Evolutionary conservation across 2,888 invertebrate genomes (phyloP).

Genomic region (Sminthurinus aureus): DNA sequence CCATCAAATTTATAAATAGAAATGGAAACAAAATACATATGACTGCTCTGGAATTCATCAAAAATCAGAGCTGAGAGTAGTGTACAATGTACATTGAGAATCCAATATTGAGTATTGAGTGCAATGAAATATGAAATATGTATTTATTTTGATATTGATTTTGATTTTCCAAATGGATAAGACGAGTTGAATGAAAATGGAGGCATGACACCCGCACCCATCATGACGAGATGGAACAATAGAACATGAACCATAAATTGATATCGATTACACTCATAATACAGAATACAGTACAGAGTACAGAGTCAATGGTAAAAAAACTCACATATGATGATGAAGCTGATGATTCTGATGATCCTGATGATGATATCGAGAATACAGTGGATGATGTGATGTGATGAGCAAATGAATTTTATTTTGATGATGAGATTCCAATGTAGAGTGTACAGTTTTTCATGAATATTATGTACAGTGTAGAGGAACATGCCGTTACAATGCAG

Average conservation of each 20-base stretch:
- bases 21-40: background rate
- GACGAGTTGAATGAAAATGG: slow-evolving; percentile 9
- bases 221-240: slow-evolving; percentile 8
- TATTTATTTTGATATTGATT: background rate
- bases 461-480: no score
- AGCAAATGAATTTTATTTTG: slow-evolving; percentile 22
- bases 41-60: no score
- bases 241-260: slow-evolving; percentile 27
- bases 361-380: background rate
- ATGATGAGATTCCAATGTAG: slow-evolving; percentile 10
- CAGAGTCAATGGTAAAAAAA: background rate
- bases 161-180: background rate
- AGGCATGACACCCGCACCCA: slow-evolving; percentile 21
- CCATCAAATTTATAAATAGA: background rate
- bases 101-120: background rate
- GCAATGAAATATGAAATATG: background rate
- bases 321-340: background rate
- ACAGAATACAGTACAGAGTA: background rate
- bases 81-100: background rate
- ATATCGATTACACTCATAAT: background rate
- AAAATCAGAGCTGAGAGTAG: background rate
- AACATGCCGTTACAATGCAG: slow-evolving; percentile 24
- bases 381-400: background rate
- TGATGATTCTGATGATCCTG: background rate
- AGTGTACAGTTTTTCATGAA: background rate